Evolutionary conservation across 2,113 vertebrate genomes (phyloP).

Genomic region (Porphyrio hochstetteri): DNA sequence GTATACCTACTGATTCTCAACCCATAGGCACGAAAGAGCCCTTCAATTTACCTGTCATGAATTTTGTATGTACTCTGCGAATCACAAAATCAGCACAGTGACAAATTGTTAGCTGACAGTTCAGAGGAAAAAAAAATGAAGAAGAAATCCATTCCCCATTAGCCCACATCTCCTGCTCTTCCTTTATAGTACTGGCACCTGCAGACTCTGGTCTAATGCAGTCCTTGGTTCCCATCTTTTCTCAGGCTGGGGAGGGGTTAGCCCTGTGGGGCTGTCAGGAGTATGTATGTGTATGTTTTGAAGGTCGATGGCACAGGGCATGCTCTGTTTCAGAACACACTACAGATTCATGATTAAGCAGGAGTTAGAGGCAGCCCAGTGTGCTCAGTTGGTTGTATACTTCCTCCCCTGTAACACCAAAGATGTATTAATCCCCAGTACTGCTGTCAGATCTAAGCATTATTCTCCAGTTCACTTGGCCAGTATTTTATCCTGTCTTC

Average conservation of each 20-base stretch:
- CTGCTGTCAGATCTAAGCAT: neutral
- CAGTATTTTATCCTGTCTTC: neutral
- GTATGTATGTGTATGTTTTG: accelerated
- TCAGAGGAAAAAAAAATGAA: neutral
- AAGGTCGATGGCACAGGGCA: neutral
- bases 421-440: neutral
- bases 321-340: neutral
- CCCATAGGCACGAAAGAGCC: neutral
- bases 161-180: neutral
- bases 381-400: neutral
- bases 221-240: neutral
- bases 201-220: neutral
- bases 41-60: neutral
- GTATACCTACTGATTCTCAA: neutral
- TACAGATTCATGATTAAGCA: neutral
- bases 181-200: neutral
- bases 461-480: neutral
- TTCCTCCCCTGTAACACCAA: neutral
- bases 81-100: neutral
- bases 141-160: neutral
- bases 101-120: neutral
- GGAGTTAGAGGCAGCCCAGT: neutral
- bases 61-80: neutral
- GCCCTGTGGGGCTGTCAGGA: neutral
- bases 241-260: neutral